Conservation (phyloP, 2,113 vertebrate species). For the Gorilla gorilla region DNA sequence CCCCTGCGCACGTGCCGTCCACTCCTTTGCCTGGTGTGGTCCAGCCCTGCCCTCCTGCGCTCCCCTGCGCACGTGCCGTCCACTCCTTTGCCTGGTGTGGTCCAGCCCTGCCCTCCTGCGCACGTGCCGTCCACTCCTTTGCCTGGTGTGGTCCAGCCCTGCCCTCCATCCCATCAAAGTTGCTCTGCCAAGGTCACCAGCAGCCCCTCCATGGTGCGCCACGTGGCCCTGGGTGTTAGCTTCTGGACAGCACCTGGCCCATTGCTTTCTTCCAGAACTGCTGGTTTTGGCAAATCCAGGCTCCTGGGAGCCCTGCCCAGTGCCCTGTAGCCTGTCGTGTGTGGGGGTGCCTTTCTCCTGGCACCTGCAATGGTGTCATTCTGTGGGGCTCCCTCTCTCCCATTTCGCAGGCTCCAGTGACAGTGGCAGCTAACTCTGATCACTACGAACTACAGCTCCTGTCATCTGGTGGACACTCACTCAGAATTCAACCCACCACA, state of each 20-base stretch:
- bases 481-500: background rate
- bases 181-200: background rate
- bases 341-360: no score
- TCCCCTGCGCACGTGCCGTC: background rate
- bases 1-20: rapidly evolving
- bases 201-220: background rate
- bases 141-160: rapidly evolving
- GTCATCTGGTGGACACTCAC: no score
- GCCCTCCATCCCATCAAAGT: background rate
- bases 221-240: background rate
- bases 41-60: background rate
- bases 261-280: background rate
- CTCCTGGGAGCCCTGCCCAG: no score
- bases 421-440: background rate
- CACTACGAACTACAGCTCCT: background rate
- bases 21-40: rapidly evolving
- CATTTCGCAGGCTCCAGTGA: background rate
- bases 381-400: background rate
- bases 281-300: background rate
- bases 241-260: background rate
- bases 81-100: rapidly evolving
- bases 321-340: background rate
- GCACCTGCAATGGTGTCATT: no score
- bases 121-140: background rate
- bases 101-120: background rate